Base-by-base conservation (phyloP, 1,140 invertebrate genomes). In the Heliconius congener region DNA sequence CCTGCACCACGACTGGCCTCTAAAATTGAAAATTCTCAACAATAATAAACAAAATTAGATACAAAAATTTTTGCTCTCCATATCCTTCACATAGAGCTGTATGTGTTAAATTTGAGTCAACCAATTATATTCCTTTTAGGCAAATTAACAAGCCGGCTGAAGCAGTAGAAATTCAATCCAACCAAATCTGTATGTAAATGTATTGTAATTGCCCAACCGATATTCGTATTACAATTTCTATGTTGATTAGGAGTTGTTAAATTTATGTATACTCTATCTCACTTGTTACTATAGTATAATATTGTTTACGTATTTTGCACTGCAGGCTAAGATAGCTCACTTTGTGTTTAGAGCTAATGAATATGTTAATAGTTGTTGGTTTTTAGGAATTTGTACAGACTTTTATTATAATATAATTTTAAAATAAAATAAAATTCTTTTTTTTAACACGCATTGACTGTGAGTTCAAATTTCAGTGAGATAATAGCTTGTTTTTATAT, bases 181-280 rank as follows among this genome's bases (percentile, higher is more conserved):
- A 87, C 91, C 90, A 90, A 92, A 94, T 94, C 87, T 91, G 86
- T 92, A 94, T 94, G 91, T 92, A 90, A 94, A 94, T 94, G 88
- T 91, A 94, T 92, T 92, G 91, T 92, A 94, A 93, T 94, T 88
- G 88, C 80, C 82, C 80, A 83, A 85, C 85, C 90, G 88, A 94
- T 93, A 92, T 92, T 91, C 90, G 89, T 88, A 90, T 91, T 91
- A 92, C 90, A 89, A 90, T 90, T 90, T 90, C 88, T 90, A 90
- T 91, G 90, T 90, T 91, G 90, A 91, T 93, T 91, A 88, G 88
- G 82, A 84, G 83, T 89, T 84, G 81, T 71, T 79, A 85, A 90
- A 91, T 91, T 91, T 90, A 91, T 91, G 89, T 88, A 82, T 77
- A 83, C 74, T 66, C 60, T 66, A 78, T 79, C 83, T 83, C 74